Evolutionary conservation across 2,113 vertebrate genomes (phyloP).

Genomic region (Siniperca knerii): DNA sequence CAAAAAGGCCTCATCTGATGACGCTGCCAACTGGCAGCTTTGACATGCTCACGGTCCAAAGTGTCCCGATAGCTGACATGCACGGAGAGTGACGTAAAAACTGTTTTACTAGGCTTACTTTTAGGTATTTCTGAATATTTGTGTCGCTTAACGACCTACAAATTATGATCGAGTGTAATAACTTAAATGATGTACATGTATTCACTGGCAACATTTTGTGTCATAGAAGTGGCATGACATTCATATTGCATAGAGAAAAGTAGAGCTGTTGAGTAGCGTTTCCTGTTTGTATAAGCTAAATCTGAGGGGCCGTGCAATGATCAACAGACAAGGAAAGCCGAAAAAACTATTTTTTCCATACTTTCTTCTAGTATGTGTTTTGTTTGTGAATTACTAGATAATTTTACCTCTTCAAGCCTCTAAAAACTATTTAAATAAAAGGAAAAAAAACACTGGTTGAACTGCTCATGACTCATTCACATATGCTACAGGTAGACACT

Average conservation of each 20-base stretch:
- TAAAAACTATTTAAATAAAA: too few species aligned
- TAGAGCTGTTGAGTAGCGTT: not conserved
- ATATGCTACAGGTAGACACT: too few species aligned
- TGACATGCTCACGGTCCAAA: slow-evolving; percentile 2
- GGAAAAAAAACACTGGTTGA: too few species aligned
- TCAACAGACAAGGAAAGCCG: not conserved
- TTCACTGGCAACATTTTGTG: not conserved
- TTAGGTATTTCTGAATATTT: not conserved
- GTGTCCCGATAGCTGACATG: slow-evolving; percentile 8
- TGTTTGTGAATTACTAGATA: not conserved
- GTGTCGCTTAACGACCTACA: not conserved
- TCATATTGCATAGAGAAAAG: not conserved
- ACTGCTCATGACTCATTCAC: too few species aligned
- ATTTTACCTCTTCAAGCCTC: not conserved
- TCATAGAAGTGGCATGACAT: too few species aligned
- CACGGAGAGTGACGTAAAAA: not conserved
- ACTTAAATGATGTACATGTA: not conserved
- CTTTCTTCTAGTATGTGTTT: not conserved
- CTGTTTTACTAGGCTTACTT: not conserved
- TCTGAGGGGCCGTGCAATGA: not conserved
- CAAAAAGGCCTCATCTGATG: slow-evolving; percentile 30
- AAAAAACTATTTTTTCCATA: not conserved
- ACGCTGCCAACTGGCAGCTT: slow-evolving; percentile 52
- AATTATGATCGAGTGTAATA: not conserved
- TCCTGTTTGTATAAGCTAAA: not conserved